phyloP scores from a whole-genome alignment of 1,140 invertebrate genomes.

The Agrypnia vestita region DNA sequence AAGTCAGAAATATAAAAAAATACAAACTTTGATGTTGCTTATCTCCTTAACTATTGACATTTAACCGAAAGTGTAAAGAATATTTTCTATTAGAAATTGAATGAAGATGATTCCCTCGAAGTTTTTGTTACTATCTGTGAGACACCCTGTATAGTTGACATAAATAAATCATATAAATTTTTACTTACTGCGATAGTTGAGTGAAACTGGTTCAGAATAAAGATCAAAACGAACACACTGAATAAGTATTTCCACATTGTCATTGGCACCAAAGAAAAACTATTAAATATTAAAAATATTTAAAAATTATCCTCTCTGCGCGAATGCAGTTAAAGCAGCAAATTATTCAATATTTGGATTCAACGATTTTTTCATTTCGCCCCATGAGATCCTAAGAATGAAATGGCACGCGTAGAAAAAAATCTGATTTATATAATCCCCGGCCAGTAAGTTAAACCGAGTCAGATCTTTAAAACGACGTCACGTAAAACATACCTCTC shows the following conservation, averaged over 20 bases:
- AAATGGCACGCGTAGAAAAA: not conserved
- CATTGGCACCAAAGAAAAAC: not conserved
- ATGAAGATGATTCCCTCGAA: too few species aligned
- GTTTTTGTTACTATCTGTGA: too few species aligned
- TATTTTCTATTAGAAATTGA: too few species aligned
- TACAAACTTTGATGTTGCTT: too few species aligned
- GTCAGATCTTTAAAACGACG: too few species aligned
- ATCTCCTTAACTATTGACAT: too few species aligned
- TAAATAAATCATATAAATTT: not conserved
- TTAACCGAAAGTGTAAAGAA: not conserved
- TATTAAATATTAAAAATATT: not conserved
- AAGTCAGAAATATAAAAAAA: too few species aligned
- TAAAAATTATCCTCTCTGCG: not conserved
- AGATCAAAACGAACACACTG: not conserved
- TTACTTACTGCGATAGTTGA: slow-evolving; percentile 22
- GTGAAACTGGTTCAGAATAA: slow-evolving; percentile 1
- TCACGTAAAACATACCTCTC: too few species aligned
- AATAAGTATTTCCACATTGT: slow-evolving; percentile 16
- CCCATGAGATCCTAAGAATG: not conserved
- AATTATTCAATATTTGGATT: too few species aligned
- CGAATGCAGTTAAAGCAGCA: not conserved
- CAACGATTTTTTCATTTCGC: not conserved
- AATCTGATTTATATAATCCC: not conserved
- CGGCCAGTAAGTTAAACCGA: too few species aligned
- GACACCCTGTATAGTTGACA: too few species aligned